Conservation (phyloP, 2,888 invertebrate genomes). For the Calliphora vomitoria region DNA sequence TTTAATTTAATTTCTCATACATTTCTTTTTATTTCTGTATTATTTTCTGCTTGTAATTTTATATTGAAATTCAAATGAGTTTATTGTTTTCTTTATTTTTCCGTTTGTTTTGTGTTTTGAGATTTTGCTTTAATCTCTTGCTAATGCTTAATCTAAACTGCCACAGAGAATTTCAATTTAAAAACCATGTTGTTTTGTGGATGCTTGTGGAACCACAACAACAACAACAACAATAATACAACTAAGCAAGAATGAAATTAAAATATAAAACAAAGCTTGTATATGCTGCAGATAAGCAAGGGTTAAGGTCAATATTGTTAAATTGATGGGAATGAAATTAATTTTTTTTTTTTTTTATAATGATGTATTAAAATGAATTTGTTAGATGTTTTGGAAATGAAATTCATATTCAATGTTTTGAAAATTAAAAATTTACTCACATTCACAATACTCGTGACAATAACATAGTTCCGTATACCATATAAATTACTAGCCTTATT, state of each 20-base stretch:
- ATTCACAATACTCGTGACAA: too few relatives aligned
- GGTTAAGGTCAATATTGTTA: conserved; percentile 62
- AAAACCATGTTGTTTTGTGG: conserved; percentile 1
- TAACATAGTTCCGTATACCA: too few relatives aligned
- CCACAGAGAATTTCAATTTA: conserved; percentile 33
- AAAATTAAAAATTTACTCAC: too few relatives aligned
- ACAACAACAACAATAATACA: conserved; percentile 16
- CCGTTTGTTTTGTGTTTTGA: conserved; percentile 20
- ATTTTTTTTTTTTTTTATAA: conserved; percentile 3
- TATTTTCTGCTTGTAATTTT: conserved; percentile 16
- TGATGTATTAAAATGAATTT: background rate
- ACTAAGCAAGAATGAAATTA: conserved; percentile 7
- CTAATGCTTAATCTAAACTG: conserved; percentile 65
- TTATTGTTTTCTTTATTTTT: background rate
- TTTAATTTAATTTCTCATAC: background rate
- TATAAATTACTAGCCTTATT: too few relatives aligned
- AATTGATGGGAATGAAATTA: conserved; percentile 21
- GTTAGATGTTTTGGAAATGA: background rate
- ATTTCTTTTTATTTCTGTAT: background rate
- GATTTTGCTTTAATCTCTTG: conserved; percentile 62
- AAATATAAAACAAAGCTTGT: background rate
- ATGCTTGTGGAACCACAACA: conserved; percentile 4
- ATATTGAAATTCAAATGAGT: conserved; percentile 47
- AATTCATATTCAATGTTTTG: too few relatives aligned
- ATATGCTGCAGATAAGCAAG: conserved; percentile 50